These are phyloP conservation scores for Lasioglossum oenotherae DNA, from an alignment of 2,888 invertebrate genomes.

Conservation along the genomic window DNA sequence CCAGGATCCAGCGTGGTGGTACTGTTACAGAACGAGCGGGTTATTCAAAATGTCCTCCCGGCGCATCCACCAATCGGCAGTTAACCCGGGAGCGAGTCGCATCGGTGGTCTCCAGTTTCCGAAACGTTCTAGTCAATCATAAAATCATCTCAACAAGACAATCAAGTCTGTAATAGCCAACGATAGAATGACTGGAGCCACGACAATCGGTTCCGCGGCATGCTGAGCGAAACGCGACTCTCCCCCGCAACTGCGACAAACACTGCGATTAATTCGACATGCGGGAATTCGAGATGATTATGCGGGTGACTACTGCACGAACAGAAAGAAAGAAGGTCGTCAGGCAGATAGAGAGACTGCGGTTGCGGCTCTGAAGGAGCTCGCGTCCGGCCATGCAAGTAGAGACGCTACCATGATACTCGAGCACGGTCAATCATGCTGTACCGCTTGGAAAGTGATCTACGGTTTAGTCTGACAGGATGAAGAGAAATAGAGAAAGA, in stretches of 20 bases:
- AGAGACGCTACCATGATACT: slow-evolving; percentile 53
- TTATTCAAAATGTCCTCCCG: slow-evolving; percentile 46
- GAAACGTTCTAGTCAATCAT: background rate
- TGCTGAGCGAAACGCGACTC: slow-evolving; percentile 66
- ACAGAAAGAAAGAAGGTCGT: slow-evolving; percentile 55
- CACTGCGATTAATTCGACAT: slow-evolving; percentile 57
- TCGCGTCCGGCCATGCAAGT: slow-evolving; percentile 52
- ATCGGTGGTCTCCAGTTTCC: slow-evolving; percentile 44
- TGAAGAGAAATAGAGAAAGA: background rate
- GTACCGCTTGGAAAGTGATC: slow-evolving; percentile 59
- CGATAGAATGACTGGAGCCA: slow-evolving; percentile 42
- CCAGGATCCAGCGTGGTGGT: slow-evolving; percentile 97
- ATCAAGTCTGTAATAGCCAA: background rate
- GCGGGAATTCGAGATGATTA: slow-evolving; percentile 69
- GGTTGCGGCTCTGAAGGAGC: slow-evolving; percentile 61
- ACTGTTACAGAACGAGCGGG: slow-evolving; percentile 87
- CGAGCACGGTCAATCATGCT: slow-evolving; percentile 69
- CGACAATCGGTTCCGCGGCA: slow-evolving; percentile 38
- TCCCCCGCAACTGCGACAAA: slow-evolving; percentile 66
- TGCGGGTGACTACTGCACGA: slow-evolving; percentile 69
- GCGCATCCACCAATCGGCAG: slow-evolving; percentile 62
- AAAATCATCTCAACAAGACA: background rate
- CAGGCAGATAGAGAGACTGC: slow-evolving; percentile 68
- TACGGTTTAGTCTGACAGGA: slow-evolving; percentile 39
- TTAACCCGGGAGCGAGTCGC: slow-evolving; percentile 66